Evolutionary conservation across 2,797 vertebrate genomes (phyloP), one percentile per base, ranked within the genome.

Genomic region (Chaetodon trifasciatus): DNA sequence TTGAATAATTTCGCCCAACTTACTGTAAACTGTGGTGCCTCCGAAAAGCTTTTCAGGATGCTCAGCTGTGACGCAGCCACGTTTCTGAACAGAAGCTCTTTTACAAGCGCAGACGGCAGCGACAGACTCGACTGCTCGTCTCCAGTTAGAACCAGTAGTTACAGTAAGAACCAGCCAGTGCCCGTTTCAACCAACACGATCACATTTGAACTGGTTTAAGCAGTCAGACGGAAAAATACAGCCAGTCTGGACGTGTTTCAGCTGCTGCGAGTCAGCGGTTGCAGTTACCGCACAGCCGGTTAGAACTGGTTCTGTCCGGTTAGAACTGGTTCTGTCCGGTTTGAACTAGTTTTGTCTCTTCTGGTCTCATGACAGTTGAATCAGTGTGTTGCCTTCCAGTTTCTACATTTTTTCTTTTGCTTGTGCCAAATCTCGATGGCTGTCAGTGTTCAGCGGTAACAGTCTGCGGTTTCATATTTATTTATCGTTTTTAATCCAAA

Each of bases 331-430:
- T 64, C 56, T 23, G 7, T 23, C 37, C 0, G 24, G 19, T 42
- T 24, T 0, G 5, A 13, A 6, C 40, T 32, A 37, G 49, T 35
- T 63, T 37, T 35, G 7, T n/a, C 23, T 8, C 15, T 55, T 15
- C 39, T 61, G 73, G 62, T 55, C 19, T 40, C 16, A 8, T 52
- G 32, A 44, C 60, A 64, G 55, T 6, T 19, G 23, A 50, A 32
- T 65, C 72, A 64, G 66, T 62, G 28, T 56, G 76, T 70, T 58
- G 83, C 78, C 78, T 78, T 74, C 70, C 28, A 47, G 5, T 69
- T 61, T 74, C 35, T 76, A 21, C 12, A 19, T 16, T 68, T 66
- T 53, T 65, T 65, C 46, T 42, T 44, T 56, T 63, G 8, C 32
- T 66, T 57, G 68, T 79, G 73, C 69, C 73, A 74, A 74, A 77